These are phyloP conservation scores for Heterotis niloticus DNA, from an alignment of 2,113 vertebrate species.

Conservation along the genomic window DNA sequence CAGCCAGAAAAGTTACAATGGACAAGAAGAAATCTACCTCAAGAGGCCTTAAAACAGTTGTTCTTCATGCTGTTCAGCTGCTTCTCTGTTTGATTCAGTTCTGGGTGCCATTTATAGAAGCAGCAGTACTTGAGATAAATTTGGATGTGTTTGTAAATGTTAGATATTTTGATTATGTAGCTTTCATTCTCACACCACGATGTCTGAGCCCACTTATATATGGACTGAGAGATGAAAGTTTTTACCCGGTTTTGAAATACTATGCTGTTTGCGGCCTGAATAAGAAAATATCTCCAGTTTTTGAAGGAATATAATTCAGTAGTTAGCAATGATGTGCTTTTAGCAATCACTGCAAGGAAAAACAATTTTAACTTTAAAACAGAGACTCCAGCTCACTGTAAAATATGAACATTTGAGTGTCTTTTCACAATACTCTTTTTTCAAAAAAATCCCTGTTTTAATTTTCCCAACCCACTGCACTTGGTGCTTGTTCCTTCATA, in stretches of 20 bases:
- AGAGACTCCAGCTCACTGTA: no score
- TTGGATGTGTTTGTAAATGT: constrained; percentile 5
- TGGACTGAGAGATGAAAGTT: constrained; percentile 1
- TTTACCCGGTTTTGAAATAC: constrained; percentile 14
- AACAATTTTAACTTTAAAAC: no score
- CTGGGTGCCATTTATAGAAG: constrained; percentile 19
- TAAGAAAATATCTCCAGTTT: background rate
- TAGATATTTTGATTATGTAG: constrained; percentile 25
- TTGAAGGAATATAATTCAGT: background rate
- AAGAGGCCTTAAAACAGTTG: constrained; percentile 28
- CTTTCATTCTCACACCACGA: constrained; percentile 11
- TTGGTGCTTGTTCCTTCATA: no score
- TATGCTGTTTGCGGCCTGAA: constrained; percentile 6
- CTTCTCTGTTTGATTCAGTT: constrained; percentile 21
- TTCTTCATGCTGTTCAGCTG: constrained; percentile 32
- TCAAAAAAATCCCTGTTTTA: no score
- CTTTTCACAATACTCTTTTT: no score
- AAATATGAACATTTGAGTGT: no score
- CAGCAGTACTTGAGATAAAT: background rate
- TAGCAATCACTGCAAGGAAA: no score
- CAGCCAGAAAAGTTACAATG: constrained; percentile 4
- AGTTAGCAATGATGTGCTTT: background rate
- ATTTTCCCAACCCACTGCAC: no score
- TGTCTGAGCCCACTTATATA: constrained; percentile 21
- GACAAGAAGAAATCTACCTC: constrained; percentile 21